These are phyloP conservation scores for Aromia moschata DNA, from an alignment of 2,888 invertebrate species.

Conservation along the genomic window DNA sequence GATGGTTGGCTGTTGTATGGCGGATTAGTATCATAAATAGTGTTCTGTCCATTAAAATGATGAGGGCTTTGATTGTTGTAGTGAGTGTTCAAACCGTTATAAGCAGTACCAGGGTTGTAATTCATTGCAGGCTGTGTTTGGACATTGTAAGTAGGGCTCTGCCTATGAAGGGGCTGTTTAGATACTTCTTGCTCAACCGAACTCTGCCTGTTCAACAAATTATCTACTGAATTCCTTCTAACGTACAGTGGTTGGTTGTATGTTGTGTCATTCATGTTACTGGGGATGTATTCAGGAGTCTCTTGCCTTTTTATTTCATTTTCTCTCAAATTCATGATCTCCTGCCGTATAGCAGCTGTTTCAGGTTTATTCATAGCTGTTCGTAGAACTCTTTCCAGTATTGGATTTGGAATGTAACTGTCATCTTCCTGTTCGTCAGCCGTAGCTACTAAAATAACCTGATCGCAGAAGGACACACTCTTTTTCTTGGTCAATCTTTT, in stretches of 20 bases:
- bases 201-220: conserved; percentile 39
- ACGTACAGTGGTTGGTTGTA: conserved; percentile 45
- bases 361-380: conserved; percentile 82
- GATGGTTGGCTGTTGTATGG: conserved; percentile 26
- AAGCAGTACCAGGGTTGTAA: conserved; percentile 57
- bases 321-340: conserved; percentile 64
- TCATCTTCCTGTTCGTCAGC: conserved; percentile 93
- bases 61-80: conserved; percentile 56
- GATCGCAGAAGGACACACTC: conserved; percentile 94
- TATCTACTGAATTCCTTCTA: conserved; percentile 54
- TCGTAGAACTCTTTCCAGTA: conserved; percentile 84
- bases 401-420: conserved; percentile 90
- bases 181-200: conserved; percentile 1
- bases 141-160: conserved; percentile 60
- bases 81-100: conserved; percentile 42
- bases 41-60: conserved; percentile 48
- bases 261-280: conserved; percentile 3
- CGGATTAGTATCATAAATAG: conserved; percentile 26
- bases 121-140: not conserved
- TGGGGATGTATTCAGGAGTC: not conserved
- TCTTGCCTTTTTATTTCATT: conserved; percentile 54
- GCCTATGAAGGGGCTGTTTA: conserved; percentile 10
- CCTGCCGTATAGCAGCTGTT: conserved; percentile 66
- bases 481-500: conserved; percentile 81
- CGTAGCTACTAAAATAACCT: conserved; percentile 91